Evolutionary conservation across 2,113 vertebrate genomes (phyloP).

Genomic region (Lanius collurio): DNA sequence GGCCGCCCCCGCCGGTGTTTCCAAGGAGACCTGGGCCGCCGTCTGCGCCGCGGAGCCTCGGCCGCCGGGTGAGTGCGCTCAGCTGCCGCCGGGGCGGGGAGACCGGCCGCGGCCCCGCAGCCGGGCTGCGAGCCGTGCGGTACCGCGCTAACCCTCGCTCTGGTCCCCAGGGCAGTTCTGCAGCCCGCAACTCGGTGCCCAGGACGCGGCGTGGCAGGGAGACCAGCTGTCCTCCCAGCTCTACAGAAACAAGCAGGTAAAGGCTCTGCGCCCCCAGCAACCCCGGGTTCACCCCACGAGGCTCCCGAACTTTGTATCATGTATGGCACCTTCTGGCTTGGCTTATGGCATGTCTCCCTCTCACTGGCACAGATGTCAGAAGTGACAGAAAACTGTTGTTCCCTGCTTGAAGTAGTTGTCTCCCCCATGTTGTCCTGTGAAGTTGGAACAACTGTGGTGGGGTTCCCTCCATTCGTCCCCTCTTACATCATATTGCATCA

Average conservation of each 20-base stretch:
- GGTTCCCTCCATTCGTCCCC: background rate
- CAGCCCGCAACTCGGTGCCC: background rate
- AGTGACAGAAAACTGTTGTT: background rate
- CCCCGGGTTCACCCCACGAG: background rate
- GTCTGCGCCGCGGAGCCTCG: conserved; percentile 77
- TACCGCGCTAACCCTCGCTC: background rate
- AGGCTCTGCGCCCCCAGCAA: fast-evolving
- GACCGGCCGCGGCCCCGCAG: background rate
- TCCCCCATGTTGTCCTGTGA: background rate
- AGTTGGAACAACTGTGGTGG: background rate
- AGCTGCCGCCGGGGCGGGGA: background rate
- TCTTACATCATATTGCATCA: background rate
- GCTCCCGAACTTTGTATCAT: background rate
- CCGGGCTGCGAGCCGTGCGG: background rate
- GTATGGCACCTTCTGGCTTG: background rate
- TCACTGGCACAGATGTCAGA: fast-evolving
- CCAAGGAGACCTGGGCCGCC: conserved; percentile 88
- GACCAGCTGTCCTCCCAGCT: conserved; percentile 86
- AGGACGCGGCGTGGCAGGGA: conserved; percentile 69
- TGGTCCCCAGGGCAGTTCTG: conserved; percentile 40
- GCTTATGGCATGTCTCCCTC: background rate
- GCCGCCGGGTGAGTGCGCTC: conserved; percentile 67
- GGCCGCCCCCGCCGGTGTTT: conserved; percentile 82
- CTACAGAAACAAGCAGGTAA: conserved; percentile 91
- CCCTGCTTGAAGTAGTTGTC: background rate